Evolutionary conservation across 2,888 invertebrate species (phyloP).

Genomic region (Rhabditoides inermis): DNA sequence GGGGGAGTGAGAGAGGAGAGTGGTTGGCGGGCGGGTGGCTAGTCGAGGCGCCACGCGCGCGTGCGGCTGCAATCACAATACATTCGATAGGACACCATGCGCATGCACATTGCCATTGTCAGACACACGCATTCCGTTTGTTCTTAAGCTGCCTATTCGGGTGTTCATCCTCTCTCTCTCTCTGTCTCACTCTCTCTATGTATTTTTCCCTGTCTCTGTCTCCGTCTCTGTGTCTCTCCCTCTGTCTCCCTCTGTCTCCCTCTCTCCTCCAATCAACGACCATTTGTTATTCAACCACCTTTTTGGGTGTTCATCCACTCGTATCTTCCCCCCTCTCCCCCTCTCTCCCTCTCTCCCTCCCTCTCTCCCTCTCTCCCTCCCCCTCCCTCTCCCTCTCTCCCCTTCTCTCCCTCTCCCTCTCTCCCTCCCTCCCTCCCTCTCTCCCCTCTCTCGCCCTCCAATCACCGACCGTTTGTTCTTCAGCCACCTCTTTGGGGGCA

Average conservation of each 20-base stretch:
- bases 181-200: background rate
- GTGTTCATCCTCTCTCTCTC: background rate
- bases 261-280: constrained; percentile 1
- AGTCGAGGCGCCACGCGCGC: too few relatives aligned
- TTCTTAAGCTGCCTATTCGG: too few relatives aligned
- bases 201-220: background rate
- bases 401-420: constrained; percentile 8
- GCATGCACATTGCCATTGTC: too few relatives aligned
- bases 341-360: constrained; percentile 1
- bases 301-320: constrained; percentile 8
- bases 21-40: too few relatives aligned
- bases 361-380: constrained; percentile 1
- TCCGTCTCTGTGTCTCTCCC: background rate
- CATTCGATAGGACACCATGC: too few relatives aligned
- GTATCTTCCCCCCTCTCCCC: background rate
- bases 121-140: too few relatives aligned
- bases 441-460: constrained; percentile 1
- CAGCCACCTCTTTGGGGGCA: constrained; percentile 24
- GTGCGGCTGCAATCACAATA: too few relatives aligned
- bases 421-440: background rate
- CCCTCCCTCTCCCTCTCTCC: constrained; percentile 8
- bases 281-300: too few relatives aligned
- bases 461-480: constrained; percentile 3
- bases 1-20: too few relatives aligned
- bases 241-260: background rate